These are phyloP conservation scores for Sarcophaga rosellei DNA, from an alignment of 2,888 invertebrate genomes.

Conservation along the genomic window DNA sequence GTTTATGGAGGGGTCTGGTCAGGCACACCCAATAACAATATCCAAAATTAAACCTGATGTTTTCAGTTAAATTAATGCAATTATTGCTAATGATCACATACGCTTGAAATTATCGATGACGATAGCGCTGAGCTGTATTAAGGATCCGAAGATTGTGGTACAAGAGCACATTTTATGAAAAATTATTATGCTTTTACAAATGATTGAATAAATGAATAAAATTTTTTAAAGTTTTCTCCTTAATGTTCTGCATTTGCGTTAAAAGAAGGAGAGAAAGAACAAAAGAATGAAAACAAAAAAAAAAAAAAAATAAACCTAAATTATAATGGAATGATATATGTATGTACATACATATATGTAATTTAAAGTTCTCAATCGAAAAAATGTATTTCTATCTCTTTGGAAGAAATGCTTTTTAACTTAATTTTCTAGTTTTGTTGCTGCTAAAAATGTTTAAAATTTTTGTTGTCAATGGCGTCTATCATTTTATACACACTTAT, in stretches of 20 bases:
- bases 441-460: not conserved
- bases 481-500: conserved; percentile 56
- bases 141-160: too few relatives aligned
- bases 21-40: not conserved
- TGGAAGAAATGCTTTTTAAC: conserved; percentile 32
- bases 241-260: not conserved
- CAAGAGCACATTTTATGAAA: too few relatives aligned
- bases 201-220: too few relatives aligned
- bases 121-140: too few relatives aligned
- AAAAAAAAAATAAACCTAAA: too few relatives aligned
- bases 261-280: not conserved
- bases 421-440: conserved; percentile 19
- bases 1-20: not conserved
- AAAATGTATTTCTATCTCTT: conserved; percentile 11
- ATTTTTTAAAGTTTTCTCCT: not conserved
- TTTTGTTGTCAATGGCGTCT: conserved; percentile 64
- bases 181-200: too few relatives aligned
- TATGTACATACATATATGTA: too few relatives aligned
- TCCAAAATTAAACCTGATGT: not conserved
- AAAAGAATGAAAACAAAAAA: not conserved
- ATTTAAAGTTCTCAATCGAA: conserved; percentile 28
- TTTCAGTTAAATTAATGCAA: not conserved
- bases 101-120: too few relatives aligned
- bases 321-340: too few relatives aligned
- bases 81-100: not conserved